Conservation (phyloP, 2,888 invertebrate species). For the Rhopalosiphum nymphaeae region DNA sequence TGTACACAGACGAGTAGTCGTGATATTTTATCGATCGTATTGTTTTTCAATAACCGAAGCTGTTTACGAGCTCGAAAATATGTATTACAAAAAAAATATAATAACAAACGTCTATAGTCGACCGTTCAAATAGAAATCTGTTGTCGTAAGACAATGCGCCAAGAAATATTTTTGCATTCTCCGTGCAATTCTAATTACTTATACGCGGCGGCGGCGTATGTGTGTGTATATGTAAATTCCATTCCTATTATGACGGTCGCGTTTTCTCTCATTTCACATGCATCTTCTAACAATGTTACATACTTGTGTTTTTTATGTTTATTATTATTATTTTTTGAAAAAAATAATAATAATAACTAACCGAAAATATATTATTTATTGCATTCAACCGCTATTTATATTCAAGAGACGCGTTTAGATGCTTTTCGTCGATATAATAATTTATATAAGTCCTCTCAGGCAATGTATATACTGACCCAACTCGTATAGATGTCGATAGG, state of each 20-base stretch:
- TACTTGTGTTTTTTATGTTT: constrained; percentile 7
- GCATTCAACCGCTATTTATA: background rate
- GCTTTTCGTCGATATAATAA: constrained; percentile 10
- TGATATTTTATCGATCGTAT: constrained; percentile 23
- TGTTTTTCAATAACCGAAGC: background rate
- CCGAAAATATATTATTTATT: constrained; percentile 9
- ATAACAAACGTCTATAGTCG: background rate
- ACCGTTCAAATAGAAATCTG: constrained; percentile 39
- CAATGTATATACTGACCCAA: background rate
- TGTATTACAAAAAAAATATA: background rate
- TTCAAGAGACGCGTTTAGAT: background rate
- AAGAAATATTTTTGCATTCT: background rate
- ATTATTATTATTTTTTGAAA: background rate
- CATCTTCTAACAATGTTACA: constrained; percentile 29
- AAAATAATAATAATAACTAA: background rate
- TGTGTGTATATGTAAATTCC: constrained; percentile 34
- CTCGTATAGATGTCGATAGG: background rate
- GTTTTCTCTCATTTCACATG: constrained; percentile 53
- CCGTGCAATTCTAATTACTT: constrained; percentile 37
- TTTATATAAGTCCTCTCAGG: background rate
- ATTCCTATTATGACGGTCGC: background rate
- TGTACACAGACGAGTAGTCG: background rate
- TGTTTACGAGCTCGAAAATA: background rate
- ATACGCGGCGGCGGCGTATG: background rate
- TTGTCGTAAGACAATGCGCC: background rate